Base-by-base conservation (phyloP, 1,140 invertebrate genomes). In the Macrosteles quadrilineatus region DNA sequence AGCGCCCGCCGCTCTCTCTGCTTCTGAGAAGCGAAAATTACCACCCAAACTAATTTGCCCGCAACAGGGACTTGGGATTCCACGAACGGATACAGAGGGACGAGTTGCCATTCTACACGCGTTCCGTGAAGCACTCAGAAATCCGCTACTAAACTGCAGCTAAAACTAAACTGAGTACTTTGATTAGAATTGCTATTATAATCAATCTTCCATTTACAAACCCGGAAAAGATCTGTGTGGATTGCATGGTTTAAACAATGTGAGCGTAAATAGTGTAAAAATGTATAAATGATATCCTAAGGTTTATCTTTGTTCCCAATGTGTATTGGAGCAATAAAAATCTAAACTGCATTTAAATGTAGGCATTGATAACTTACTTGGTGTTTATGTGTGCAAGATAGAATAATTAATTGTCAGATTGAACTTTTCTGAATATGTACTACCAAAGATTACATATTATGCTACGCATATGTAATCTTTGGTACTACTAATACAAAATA, bases 41-140 rank as follows among this genome's bases (percentile, higher is more conserved):
- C 55, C 21, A 9, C 55, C 12, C 55, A 27, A 59, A 27, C 55
- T 59, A 59, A 59, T 59, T 27, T 59, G 55, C 55, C 23, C 55
- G 12, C 55, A 50, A 19, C 47, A 19, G 17, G 21, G 17, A n/a
- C 21, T 6, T 3, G 17, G 9, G 17, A 6, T 19, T n/a, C 21
- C 47, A 29, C 21, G 23, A 59, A 59, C 55, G 23, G 25, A 2
- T 9, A 23, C 12, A 14, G 23, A 59, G 17, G 17, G 6, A 3
- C 47, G 6, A 4, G 17, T 4, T 3, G 47, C 47, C 21, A 50
- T 23, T 23, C 47, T 11, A 23, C n/a, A 23, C 21, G 47, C 47
- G 47, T 23, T 50, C 47, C 3, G 47, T 19, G 17, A 19, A 23
- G 6, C 6, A 6, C 47, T 50, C 21, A 17, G 9, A 9, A 9